Evolutionary conservation across 1,140 invertebrate genomes (phyloP), one percentile per base, ranked within the genome.

Genomic region (Euwallacea similis): DNA sequence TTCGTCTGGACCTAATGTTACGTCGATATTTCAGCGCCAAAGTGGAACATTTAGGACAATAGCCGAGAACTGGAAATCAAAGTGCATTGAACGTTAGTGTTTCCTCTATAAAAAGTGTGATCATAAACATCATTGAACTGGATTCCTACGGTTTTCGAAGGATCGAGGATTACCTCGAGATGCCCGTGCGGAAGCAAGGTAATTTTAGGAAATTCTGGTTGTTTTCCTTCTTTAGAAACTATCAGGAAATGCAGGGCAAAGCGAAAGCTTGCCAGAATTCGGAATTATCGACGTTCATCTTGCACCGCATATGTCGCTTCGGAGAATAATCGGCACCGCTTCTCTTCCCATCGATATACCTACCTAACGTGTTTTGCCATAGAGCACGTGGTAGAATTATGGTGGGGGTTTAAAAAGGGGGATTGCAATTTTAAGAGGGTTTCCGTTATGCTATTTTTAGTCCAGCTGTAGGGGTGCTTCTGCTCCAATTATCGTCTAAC

Each of bases 81-180:
- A 33, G 21, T 33, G 21, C 21, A 21, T 58, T 6, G 2, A n/a
- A 10, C 33, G 10, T n/a, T 10, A 61, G 59, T 61, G 59, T 61
- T 61, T 41, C 10, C 42, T 41, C 6, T 61, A 15, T 13, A 13
- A 15, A 8, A 61, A 42, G 33, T 42, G 59, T 42, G 59, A 42
- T 61, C 10, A n/a, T 42, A 15, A 16, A 10, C 21, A 33, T 33
- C 63, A 54, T 10, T 54, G 63, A 66, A 66, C 63, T 66, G 63
- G 63, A 66, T 66, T 66, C 63, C n/a, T 66, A 66, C 63, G 63
- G 53, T 42, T 66, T 66, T 55, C 16, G 63, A 66, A 47, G 43
- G 21, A 66, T 66, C 63, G 63, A 66, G 63, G 63, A 66, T 13
- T 66, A 66, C 63, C 63, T 66, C 63, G 63, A 66, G 50, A 66